Evolutionary conservation across 2,797 vertebrate species (phyloP).

Genomic region (Platalea minor): DNA sequence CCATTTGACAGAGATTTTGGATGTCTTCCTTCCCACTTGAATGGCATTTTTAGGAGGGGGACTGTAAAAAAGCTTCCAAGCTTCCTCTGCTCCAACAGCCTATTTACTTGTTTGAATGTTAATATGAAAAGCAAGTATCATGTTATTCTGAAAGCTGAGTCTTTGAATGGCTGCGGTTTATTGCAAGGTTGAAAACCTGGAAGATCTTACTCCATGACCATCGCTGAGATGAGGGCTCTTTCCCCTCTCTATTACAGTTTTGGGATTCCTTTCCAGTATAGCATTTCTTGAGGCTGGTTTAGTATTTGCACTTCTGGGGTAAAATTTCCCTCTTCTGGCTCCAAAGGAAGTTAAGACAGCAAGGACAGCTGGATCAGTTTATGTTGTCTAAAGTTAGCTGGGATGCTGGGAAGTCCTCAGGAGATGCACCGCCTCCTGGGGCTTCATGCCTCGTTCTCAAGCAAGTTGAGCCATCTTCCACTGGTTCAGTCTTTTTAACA

Average conservation of each 20-base stretch:
- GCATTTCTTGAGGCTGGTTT: background rate
- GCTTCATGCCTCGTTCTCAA: background rate
- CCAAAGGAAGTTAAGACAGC: background rate
- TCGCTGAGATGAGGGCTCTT: background rate
- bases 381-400: background rate
- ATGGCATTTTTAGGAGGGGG: background rate
- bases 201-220: background rate
- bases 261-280: background rate
- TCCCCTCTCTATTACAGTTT: background rate
- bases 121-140: background rate
- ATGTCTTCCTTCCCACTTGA: background rate
- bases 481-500: background rate
- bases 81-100: background rate
- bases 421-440: background rate
- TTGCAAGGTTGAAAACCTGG: background rate
- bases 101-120: background rate
- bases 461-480: background rate
- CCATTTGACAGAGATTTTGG: background rate
- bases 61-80: background rate
- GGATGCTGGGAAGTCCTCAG: background rate
- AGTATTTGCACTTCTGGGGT: background rate
- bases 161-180: background rate
- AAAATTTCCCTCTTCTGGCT: background rate
- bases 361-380: background rate
- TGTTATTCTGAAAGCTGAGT: background rate